Percentiles rank a stretch among this genome's conserved stretches.
These are phyloP conservation scores for Thryonomys swinderianus DNA, from an alignment of 2,113 vertebrate species.

Conservation along the genomic window DNA sequence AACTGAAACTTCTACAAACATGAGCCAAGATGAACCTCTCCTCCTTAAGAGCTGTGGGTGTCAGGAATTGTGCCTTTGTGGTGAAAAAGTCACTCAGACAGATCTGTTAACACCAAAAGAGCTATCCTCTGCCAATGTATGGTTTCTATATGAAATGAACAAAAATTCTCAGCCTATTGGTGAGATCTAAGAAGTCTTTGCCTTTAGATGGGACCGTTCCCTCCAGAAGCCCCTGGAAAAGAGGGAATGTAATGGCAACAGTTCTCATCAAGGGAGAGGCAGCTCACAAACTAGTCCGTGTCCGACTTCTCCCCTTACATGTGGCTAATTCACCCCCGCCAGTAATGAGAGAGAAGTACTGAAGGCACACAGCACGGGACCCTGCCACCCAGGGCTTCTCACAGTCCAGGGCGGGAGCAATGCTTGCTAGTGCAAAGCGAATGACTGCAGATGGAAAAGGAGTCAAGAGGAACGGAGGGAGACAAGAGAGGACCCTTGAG, in stretches of 20 bases:
- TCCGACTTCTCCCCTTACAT: not conserved
- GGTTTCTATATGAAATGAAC: not conserved
- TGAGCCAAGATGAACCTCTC: not conserved
- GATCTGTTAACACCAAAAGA: not conserved
- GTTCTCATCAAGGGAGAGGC: not conserved
- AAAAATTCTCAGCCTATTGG: not conserved
- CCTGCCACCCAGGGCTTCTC: not conserved
- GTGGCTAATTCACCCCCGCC: not conserved
- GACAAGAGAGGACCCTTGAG: not conserved
- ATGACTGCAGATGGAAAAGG: not conserved
- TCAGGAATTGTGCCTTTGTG: not conserved
- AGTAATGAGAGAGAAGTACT: not conserved
- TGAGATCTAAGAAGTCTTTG: not conserved
- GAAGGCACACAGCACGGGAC: not conserved
- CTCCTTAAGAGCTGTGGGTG: not conserved
- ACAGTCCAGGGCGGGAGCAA: not conserved
- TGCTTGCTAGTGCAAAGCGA: not conserved
- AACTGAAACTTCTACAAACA: not conserved
- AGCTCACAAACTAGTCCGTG: not conserved
- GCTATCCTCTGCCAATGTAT: not conserved
- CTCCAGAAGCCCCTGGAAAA: not conserved
- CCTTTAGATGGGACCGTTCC: not conserved
- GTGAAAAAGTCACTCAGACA: not conserved
- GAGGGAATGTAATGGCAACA: not conserved
- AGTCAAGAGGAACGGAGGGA: not conserved